Conservation (phyloP, 2,113 vertebrate species). For the Semnornis frantzii region DNA sequence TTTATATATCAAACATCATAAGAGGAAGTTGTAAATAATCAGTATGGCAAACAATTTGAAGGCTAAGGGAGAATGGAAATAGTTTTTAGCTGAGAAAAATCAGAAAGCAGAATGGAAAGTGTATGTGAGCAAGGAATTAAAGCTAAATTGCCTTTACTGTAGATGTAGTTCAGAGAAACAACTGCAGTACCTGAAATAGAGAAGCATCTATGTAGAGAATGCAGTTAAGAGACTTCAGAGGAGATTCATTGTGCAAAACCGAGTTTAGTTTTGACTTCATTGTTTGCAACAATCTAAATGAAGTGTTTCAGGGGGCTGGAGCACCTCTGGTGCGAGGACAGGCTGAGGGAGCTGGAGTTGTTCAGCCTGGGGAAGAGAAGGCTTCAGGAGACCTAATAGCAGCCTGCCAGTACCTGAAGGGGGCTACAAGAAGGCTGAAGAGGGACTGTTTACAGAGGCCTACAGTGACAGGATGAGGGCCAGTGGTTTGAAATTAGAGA, state of each 20-base stretch:
- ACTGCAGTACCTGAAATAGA: not conserved
- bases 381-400: too few relatives aligned
- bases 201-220: not conserved
- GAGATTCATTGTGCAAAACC: not conserved
- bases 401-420: too few relatives aligned
- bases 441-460: too few relatives aligned
- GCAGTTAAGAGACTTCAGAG: not conserved
- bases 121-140: not conserved
- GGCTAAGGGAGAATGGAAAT: not conserved
- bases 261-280: not conserved
- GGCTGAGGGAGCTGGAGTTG: too few relatives aligned
- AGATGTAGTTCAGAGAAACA: not conserved
- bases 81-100: not conserved
- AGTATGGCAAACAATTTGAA: not conserved
- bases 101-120: not conserved
- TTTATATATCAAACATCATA: not conserved
- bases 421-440: too few relatives aligned
- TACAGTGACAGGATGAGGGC: too few relatives aligned
- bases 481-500: too few relatives aligned
- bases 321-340: too few relatives aligned
- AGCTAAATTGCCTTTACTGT: not conserved
- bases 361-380: too few relatives aligned
- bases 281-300: too few relatives aligned
- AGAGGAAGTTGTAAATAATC: not conserved
- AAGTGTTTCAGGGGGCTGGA: too few relatives aligned